Percentiles rank a stretch among this genome's conserved stretches.
Conservation (phyloP, 2,113 vertebrate genomes). For the Origma solitaria region DNA sequence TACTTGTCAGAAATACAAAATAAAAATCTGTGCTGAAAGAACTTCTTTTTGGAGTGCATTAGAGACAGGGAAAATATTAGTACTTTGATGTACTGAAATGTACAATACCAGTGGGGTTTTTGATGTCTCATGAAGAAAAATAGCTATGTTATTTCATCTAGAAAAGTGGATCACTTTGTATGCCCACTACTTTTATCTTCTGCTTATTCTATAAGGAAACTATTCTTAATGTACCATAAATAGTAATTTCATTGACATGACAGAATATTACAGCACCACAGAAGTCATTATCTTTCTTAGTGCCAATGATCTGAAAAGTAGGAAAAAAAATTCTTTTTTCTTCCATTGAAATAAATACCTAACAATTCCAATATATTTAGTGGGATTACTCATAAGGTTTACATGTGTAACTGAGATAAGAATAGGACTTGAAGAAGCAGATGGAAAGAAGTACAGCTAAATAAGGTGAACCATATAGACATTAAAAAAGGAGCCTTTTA, state of each 20-base stretch:
- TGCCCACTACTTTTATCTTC: background rate
- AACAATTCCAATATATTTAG: background rate
- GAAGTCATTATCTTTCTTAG: background rate
- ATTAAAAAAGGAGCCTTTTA: background rate
- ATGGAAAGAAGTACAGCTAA: background rate
- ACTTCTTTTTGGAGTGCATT: background rate
- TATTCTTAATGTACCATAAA: background rate
- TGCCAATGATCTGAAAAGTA: background rate
- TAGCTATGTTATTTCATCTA: background rate
- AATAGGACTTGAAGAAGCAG: background rate
- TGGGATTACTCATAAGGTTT: background rate
- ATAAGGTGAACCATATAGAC: background rate
- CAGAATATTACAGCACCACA: background rate
- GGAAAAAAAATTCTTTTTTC: background rate
- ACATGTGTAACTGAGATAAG: background rate
- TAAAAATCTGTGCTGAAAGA: background rate
- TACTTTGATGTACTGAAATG: background rate
- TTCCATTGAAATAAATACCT: background rate
- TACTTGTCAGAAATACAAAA: background rate
- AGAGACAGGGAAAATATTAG: background rate
- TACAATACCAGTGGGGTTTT: background rate
- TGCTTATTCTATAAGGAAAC: background rate
- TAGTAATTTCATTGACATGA: background rate
- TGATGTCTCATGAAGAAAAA: background rate
- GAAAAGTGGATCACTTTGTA: background rate